phyloP scores from a whole-genome alignment of 2,113 vertebrate genomes.

The Oncorhynchus tshawytscha region DNA sequence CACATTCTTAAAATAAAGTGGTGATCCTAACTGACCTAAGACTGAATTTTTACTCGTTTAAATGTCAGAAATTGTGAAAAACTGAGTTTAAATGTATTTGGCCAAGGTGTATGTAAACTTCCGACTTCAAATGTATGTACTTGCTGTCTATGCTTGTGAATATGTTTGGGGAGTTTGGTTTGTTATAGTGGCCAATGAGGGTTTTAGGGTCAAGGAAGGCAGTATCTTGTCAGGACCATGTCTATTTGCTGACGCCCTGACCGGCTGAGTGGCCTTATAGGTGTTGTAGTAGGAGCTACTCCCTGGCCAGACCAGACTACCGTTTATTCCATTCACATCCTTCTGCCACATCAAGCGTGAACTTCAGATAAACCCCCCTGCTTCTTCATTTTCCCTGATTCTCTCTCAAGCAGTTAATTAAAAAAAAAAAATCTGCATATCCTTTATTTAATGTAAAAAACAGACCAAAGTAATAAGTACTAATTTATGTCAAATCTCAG shows the following conservation, averaged over 20 bases:
- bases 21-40: too few relatives aligned
- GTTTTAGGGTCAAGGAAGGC: neutral
- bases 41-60: too few relatives aligned
- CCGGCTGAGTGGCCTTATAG: constrained; percentile 12
- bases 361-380: constrained; percentile 44
- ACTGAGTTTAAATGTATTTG: too few relatives aligned
- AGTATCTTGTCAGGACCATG: constrained; percentile 1
- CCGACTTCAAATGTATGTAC: too few relatives aligned
- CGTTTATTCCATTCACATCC: constrained; percentile 53
- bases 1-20: too few relatives aligned
- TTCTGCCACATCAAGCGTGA: constrained; percentile 55
- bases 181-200: neutral
- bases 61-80: too few relatives aligned
- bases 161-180: neutral
- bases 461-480: constrained; percentile 63
- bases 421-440: neutral
- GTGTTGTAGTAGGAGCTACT: constrained; percentile 16
- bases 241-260: constrained; percentile 20
- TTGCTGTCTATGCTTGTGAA: too few relatives aligned
- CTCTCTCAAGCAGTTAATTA: constrained; percentile 38
- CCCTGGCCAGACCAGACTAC: constrained; percentile 23
- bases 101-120: too few relatives aligned
- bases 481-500: constrained; percentile 62
- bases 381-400: constrained; percentile 25
- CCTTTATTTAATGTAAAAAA: constrained; percentile 53